Conservation (phyloP, 2,797 vertebrate species). For the Xiphorhynchus erythropygius region DNA sequence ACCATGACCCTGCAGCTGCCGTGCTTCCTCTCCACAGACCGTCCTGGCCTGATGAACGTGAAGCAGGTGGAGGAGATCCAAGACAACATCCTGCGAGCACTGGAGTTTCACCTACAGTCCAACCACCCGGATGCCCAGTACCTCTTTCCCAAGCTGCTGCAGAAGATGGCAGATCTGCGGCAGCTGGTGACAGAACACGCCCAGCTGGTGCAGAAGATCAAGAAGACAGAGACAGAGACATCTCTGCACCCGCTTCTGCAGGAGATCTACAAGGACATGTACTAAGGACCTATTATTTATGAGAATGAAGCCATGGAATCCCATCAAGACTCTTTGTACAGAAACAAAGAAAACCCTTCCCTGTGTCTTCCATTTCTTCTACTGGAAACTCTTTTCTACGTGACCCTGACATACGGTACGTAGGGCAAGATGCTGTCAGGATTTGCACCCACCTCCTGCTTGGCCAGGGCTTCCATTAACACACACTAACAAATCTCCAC, state of each 20-base stretch:
- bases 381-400: conserved; percentile 46
- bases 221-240: conserved; percentile 95
- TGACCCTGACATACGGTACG: conserved; percentile 10
- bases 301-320: conserved; percentile 70
- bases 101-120: conserved; percentile 92
- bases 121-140: conserved; percentile 94
- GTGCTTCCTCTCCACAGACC: conserved; percentile 80
- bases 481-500: conserved; percentile 35
- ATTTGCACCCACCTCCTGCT: neutral
- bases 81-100: conserved; percentile 91
- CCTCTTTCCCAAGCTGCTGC: conserved; percentile 98
- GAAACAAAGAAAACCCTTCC: conserved; percentile 30
- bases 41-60: conserved; percentile 94
- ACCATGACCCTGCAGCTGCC: neutral
- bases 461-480: conserved; percentile 12
- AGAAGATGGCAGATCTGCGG: conserved; percentile 98
- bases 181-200: conserved; percentile 97
- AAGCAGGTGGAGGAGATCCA: conserved; percentile 97
- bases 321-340: conserved; percentile 56
- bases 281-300: conserved; percentile 79
- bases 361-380: conserved; percentile 65
- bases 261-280: conserved; percentile 99
- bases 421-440: neutral
- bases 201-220: conserved; percentile 97
- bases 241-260: conserved; percentile 96